Conservation (phyloP, 2,888 invertebrate genomes). For the Neoitamus cyanurus region DNA sequence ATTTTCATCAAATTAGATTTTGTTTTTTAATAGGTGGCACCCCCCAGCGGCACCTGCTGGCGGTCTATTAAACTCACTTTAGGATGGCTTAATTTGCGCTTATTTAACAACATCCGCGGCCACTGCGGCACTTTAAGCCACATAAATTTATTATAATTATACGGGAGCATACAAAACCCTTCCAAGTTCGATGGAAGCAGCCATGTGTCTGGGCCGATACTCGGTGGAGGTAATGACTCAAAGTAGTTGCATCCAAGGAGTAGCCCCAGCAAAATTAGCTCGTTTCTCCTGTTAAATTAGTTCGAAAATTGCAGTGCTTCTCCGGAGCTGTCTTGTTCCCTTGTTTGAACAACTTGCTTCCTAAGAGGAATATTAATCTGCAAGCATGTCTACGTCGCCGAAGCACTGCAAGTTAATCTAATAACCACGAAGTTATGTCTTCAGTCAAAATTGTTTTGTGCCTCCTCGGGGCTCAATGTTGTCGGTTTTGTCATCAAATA, state of each 20-base stretch:
- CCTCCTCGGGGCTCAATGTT: neutral
- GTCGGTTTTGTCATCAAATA: neutral
- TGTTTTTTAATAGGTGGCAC: neutral
- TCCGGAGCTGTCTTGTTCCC: neutral
- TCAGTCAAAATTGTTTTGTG: neutral
- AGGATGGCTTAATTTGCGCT: slow-evolving; percentile 1
- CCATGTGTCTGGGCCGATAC: neutral
- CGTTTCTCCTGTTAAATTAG: neutral
- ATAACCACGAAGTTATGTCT: neutral
- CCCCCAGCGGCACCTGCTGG: neutral
- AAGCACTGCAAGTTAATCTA: neutral
- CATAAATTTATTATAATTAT: slow-evolving; percentile 5
- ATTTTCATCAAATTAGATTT: slow-evolving; percentile 52
- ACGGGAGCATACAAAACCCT: neutral
- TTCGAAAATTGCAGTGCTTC: neutral
- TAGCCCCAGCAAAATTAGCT: neutral
- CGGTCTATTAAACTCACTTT: neutral
- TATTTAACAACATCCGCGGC: neutral
- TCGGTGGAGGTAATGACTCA: neutral
- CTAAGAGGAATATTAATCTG: neutral
- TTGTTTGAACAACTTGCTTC: neutral
- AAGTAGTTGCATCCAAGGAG: neutral
- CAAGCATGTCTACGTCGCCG: neutral
- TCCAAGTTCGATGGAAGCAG: neutral
- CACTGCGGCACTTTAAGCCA: neutral